phyloP scores from a whole-genome alignment of 2,113 vertebrate species.

The Oxyura jamaicensis region DNA sequence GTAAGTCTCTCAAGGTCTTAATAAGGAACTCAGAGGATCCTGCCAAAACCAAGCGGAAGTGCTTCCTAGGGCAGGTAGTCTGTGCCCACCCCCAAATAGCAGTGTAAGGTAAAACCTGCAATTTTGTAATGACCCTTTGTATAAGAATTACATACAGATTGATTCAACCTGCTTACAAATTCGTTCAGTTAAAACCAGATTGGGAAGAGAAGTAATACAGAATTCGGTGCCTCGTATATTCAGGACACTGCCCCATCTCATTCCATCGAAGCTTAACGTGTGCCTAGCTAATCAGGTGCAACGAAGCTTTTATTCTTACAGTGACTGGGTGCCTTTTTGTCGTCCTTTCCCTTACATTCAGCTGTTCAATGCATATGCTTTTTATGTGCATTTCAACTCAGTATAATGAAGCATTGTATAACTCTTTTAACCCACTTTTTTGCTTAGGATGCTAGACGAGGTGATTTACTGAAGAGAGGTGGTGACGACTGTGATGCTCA shows the following conservation, averaged over 20 bases:
- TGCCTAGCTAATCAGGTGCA: not conserved
- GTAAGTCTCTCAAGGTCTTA: not conserved
- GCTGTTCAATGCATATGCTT: not conserved
- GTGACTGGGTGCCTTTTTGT: not conserved
- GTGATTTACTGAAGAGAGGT: not conserved
- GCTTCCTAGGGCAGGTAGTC: not conserved
- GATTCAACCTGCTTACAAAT: not conserved
- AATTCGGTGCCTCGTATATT: not conserved
- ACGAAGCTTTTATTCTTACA: not conserved
- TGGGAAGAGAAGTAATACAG: not conserved
- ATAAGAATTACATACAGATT: not conserved
- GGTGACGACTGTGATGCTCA: not conserved
- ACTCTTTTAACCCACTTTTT: not conserved
- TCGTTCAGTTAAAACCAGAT: not conserved
- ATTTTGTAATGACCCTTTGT: not conserved
- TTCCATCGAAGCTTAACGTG: not conserved
- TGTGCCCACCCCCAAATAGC: not conserved
- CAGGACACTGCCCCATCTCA: rapidly evolving
- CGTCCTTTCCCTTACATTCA: not conserved
- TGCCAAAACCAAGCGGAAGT: not conserved
- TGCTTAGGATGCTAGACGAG: not conserved
- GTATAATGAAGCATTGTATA: not conserved
- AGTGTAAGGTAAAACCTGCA: not conserved
- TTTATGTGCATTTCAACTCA: not conserved
- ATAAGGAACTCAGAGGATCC: not conserved